Conservation (phyloP, 37 sponge, comb jelly and placozoan species). For the Tethya wilhelma region DNA sequence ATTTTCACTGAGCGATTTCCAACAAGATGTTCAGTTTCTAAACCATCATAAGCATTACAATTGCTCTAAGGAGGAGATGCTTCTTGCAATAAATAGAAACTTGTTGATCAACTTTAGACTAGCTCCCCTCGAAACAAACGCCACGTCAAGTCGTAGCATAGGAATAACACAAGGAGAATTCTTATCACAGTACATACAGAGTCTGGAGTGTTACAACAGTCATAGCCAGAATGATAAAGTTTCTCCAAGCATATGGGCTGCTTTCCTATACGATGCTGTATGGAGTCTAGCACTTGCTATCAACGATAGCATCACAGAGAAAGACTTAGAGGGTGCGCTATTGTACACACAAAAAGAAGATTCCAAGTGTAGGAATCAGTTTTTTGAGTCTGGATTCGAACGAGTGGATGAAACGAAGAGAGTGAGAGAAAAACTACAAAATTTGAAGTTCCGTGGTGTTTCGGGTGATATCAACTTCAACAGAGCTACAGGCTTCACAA, state of each 20-base stretch:
- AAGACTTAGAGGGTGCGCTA: too few relatives aligned
- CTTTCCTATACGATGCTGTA: conserved; percentile 9
- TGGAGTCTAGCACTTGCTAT: conserved; percentile 31
- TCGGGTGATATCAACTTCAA: not conserved
- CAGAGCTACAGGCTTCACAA: not conserved
- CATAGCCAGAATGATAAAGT: not conserved
- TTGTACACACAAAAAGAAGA: too few relatives aligned
- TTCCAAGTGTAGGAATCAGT: too few relatives aligned
- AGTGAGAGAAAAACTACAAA: not conserved
- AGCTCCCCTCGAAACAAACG: not conserved
- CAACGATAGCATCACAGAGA: not conserved
- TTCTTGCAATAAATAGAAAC: too few relatives aligned
- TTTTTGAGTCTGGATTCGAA: too few relatives aligned
- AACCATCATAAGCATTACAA: not conserved
- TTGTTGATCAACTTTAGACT: too few relatives aligned
- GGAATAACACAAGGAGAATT: too few relatives aligned
- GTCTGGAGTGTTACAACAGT: not conserved
- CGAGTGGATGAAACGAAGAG: too few relatives aligned
- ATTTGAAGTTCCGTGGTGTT: not conserved
- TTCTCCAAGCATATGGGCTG: not conserved
- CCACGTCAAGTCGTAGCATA: not conserved
- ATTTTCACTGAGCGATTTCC: not conserved
- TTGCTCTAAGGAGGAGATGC: too few relatives aligned
- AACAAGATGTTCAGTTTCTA: not conserved
- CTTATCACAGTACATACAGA: not conserved